Percentiles rank a stretch among this genome's conserved stretches.
phyloP scores from a whole-genome alignment of 2,113 vertebrate species.

The Australoheros scitulus region DNA sequence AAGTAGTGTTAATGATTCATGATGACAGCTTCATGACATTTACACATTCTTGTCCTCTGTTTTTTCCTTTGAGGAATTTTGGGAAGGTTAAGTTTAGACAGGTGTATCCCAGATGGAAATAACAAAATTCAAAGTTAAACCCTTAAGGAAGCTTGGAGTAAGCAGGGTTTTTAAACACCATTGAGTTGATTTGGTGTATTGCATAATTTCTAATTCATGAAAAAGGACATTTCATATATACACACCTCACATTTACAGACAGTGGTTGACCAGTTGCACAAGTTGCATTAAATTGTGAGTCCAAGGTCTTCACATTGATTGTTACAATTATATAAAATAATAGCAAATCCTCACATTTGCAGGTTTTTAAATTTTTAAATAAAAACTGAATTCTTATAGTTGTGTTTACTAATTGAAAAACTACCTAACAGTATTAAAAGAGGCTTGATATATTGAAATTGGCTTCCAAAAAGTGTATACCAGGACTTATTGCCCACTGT shows the following conservation, averaged over 20 bases:
- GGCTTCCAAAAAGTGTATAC: not conserved
- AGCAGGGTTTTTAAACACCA: not conserved
- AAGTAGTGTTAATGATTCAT: not conserved
- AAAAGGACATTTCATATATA: not conserved
- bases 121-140: not conserved
- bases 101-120: constrained; percentile 4
- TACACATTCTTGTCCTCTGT: not conserved
- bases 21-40: not conserved
- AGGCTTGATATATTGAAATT: accelerated
- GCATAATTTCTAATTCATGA: not conserved
- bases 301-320: not conserved
- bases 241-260: not conserved
- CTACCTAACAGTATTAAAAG: accelerated
- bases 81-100: not conserved
- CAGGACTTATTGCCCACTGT: not conserved
- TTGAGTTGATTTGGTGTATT: not conserved
- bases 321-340: not conserved
- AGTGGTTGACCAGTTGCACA: not conserved
- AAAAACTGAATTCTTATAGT: not conserved
- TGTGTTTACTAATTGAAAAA: not conserved
- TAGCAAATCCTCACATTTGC: not conserved
- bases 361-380: not conserved
- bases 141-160: not conserved
- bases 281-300: not conserved
- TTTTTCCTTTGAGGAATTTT: not conserved